phyloP scores from a whole-genome alignment of 2,888 invertebrate species.

The Leptarthrus brevirostris region DNA sequence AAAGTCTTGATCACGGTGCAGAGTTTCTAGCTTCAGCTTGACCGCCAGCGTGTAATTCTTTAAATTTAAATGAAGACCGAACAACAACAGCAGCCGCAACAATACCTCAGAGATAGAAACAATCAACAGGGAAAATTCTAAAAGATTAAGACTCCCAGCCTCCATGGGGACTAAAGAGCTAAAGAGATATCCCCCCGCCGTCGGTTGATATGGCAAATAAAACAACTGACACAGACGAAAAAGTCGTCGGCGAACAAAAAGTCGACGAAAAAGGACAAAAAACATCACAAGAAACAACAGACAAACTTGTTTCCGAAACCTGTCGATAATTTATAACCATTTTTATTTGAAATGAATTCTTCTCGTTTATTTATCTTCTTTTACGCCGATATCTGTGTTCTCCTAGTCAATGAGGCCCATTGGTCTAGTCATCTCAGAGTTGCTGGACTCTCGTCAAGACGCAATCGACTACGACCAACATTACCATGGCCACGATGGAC shows the following conservation, averaged over 20 bases:
- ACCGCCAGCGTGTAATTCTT: too few species aligned
- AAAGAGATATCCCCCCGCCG: too few species aligned
- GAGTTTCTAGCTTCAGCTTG: too few species aligned
- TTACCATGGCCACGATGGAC: background rate
- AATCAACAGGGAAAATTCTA: too few species aligned
- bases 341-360: constrained; percentile 46
- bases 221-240: background rate
- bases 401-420: constrained; percentile 37
- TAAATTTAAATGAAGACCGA: too few species aligned
- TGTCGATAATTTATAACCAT: constrained; percentile 45
- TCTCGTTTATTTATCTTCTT: constrained; percentile 28
- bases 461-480: background rate
- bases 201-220: too few species aligned
- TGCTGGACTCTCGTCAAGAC: background rate
- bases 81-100: too few species aligned
- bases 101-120: too few species aligned
- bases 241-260: too few species aligned
- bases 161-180: too few species aligned
- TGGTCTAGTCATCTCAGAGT: constrained; percentile 30
- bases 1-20: too few species aligned
- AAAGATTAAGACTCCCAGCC: too few species aligned
- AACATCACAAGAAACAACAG: constrained; percentile 1
- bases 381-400: constrained; percentile 33
- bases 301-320: constrained; percentile 46
- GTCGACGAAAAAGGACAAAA: background rate